Evolutionary conservation across 2,113 vertebrate species (phyloP), one percentile per base, ranked within the genome.

Genomic region (Pandion haliaetus): DNA sequence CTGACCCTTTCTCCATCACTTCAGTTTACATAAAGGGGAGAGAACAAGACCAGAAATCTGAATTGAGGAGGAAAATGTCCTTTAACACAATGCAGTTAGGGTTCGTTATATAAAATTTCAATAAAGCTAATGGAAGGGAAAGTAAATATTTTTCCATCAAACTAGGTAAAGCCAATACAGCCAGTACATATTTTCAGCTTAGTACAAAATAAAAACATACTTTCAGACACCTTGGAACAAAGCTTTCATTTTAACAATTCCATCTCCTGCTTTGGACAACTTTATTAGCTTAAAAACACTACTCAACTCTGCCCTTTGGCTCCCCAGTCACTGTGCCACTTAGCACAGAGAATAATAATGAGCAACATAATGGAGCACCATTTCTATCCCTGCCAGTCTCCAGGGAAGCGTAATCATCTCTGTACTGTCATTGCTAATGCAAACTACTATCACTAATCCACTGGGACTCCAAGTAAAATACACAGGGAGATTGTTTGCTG

Each of bases 371-470:
- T 70, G 96, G 86, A 95, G 82, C 49, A 45, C 70, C 77, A 84
- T 94, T 96, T 81, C 97, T 66, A 72, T 55, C 86, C 77, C 91
- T 63, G 92, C 71, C 61, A 65, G 66, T 97, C 97, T 81, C 97
- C 21, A 32, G 93, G 92, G 96, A 96, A 61, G 76, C 90, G 92
- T 85, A 95, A 96, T 96, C 97, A 96, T 91, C 72, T 94, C 80
- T 44, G 31, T 42, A 67, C 90, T 97, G 86, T 95, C 92, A 96
- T 72, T 85, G 89, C 93, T 96, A 95, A 97, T 86, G 88, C 74
- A 96, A 96, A 97, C 88, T 42, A 72, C 92, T 71, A 65, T 50
- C 28, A 38, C 80, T 78, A 93, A 96, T 79, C 93, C 61, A 85
- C 23, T 25, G 71, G 92, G 93, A 96, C 57, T 77, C 77, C 6